Evolutionary conservation across 92 coral and sea anemone genomes (phyloP).

Genomic region (Parazoanthus atlanticus): DNA sequence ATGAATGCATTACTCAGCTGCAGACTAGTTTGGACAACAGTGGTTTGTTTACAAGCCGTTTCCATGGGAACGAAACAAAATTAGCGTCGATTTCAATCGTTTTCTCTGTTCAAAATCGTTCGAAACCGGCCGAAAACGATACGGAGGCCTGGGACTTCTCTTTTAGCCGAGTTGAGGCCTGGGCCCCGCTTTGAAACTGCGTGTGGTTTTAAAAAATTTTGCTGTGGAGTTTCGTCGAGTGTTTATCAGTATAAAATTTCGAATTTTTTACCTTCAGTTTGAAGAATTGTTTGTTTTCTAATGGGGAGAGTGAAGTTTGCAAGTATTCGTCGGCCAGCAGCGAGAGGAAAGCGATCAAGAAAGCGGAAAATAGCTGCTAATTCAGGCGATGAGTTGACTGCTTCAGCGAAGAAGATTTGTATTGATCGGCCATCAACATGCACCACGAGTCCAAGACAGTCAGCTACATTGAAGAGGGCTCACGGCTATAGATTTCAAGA

Average conservation of each 20-base stretch:
- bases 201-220: neutral
- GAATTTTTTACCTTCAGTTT: neutral
- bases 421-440: conserved; percentile 23
- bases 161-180: neutral
- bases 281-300: neutral
- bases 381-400: conserved; percentile 18
- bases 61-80: neutral
- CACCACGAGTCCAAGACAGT: neutral
- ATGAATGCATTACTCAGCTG: too few species aligned
- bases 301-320: conserved; percentile 49
- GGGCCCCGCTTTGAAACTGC: neutral
- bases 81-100: neutral
- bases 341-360: conserved; percentile 51
- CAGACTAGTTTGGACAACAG: neutral
- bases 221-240: neutral
- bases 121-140: neutral
- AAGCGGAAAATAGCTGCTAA: conserved; percentile 32
- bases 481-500: conserved; percentile 51
- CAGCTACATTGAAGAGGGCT: neutral
- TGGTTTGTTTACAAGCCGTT: conserved; percentile 8
- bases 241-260: neutral
- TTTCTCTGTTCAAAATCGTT: neutral
- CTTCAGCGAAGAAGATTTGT: conserved; percentile 56
- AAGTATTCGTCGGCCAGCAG: conserved; percentile 31
- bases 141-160: neutral